These are phyloP conservation scores for Oscheius myriophilus DNA, from an alignment of 2,888 invertebrate species.

Conservation along the genomic window DNA sequence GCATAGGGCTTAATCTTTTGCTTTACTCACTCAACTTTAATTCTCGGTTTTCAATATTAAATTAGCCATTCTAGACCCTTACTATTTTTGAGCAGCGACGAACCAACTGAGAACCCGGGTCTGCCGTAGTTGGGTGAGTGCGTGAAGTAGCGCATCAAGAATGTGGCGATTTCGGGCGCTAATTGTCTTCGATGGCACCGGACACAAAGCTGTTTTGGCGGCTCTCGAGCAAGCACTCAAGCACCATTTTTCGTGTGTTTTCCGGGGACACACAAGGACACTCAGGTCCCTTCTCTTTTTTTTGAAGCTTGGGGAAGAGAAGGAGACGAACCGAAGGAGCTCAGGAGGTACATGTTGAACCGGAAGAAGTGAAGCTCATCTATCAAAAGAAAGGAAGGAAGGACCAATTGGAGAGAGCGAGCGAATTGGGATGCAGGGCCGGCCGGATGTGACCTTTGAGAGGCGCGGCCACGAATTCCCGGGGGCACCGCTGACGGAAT, in stretches of 20 bases:
- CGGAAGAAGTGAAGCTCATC: constrained; percentile 3
- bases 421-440: constrained; percentile 4
- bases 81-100: no score
- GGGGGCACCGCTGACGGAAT: constrained; percentile 21
- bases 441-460: constrained; percentile 25
- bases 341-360: constrained; percentile 28
- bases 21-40: no score
- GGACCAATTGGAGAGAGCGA: constrained; percentile 8
- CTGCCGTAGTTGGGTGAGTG: no score
- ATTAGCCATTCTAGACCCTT: no score
- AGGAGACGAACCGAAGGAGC: constrained; percentile 24
- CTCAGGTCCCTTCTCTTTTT: not conserved
- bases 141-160: no score
- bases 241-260: no score
- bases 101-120: no score
- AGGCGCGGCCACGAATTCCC: constrained; percentile 18
- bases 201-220: no score
- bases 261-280: not conserved
- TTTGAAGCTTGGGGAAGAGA: not conserved
- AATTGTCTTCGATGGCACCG: no score
- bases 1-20: constrained; percentile 57
- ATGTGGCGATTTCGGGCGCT: no score
- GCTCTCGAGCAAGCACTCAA: no score
- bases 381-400: not conserved
- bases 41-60: no score